Evolutionary conservation across 2,797 vertebrate genomes (phyloP), one percentile per base, ranked within the genome.

Genomic region (Tangara arthus): DNA sequence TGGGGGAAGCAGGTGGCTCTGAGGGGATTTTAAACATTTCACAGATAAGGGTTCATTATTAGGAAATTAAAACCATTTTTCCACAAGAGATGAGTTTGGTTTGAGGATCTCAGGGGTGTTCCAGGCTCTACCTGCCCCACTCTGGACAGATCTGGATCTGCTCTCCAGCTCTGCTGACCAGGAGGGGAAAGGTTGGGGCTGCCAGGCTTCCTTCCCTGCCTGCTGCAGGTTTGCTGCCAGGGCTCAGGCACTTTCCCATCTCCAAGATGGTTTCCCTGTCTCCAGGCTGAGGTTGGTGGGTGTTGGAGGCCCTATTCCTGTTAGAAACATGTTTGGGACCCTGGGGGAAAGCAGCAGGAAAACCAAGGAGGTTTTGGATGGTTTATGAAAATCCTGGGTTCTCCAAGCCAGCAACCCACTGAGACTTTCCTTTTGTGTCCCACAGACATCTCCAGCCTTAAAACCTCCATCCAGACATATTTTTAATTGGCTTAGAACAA

Each of bases 131-230:
- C 41, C 82, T 66, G 47, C 61, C 68, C n/a, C 3, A 5, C 49
- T 53, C 2, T 0, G 1, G 16, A 2, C 0, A 0, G 69, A 81
- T 61, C 12, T 0, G 12, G 2, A 2, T 32, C 39, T 0, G 0
- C 2, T 1, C 32, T 37, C 39, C 0, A 0, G 59, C 57, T 88
- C 53, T 41, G 41, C 73, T 64, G 15, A 34, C 15, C 1, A 1
- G 21, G 20, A 65, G 23, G 59, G 0, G 7, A 57, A 73, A 42
- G 53, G 57, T 50, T 92, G 1, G 0, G 50, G 22, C 72, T 64
- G 28, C 82, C 56, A 49, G 41, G 32, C 39, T 63, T 86, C n/a
- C 64, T n/a, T 24, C 35, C 34, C 20, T 8, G 0, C 20, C 59
- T 82, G 53, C 77, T 55, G 42, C 47, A 4, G 8, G 19, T 69